Base-by-base conservation (phyloP, 1,140 invertebrate species). In the Drosophila guanche region DNA sequence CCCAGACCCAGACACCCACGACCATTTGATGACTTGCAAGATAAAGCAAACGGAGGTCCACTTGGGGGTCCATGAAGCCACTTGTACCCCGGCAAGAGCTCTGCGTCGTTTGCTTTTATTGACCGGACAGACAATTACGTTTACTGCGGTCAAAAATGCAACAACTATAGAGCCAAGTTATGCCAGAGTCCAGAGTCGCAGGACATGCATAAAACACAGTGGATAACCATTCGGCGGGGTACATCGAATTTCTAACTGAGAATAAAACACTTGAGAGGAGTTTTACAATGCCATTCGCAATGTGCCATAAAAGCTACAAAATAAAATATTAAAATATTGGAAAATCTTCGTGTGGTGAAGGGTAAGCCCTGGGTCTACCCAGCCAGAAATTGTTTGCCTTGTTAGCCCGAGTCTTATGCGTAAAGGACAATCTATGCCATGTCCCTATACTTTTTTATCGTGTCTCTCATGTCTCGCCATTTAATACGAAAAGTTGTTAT, bases 401-500 rank as follows among this genome's bases (percentile, higher is more conserved):
- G 68, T 73, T 72, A 72, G 37, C 52, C 76, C 5, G 73, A 70
- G 81, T 85, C 81, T 77, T 86, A 85, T 85, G 77, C 81, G 73
- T 80, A 73, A 27, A 41, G 59, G 29, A 63, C 46, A 54, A 72
- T 46, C 68, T 54, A 20, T 6, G 40, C 54, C 54, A 54, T 43
- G 12, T 60, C 14, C 14, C 16, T 25, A 55, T 7, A 6, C 6
- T 37, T 16, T 37, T 63, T 51, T 73, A 57, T 67, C 46, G 33
- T 63, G 48, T 85, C 76, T 85, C 76, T 79, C 71, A 27, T 69
- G 80, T 76, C 81, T 77, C 67, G 73, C 60, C 81, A 74, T 85
- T 85, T 85, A 86, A 84, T 85, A 86, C 84, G 74, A 88, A 86
- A 86, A 86, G 81, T 86, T 86, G 78, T 86, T 86, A 86, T 86